Percentiles rank a stretch among this genome's conserved stretches.
phyloP scores from a whole-genome alignment of 2,797 vertebrate genomes.

The Paedocypris micromegethes region DNA sequence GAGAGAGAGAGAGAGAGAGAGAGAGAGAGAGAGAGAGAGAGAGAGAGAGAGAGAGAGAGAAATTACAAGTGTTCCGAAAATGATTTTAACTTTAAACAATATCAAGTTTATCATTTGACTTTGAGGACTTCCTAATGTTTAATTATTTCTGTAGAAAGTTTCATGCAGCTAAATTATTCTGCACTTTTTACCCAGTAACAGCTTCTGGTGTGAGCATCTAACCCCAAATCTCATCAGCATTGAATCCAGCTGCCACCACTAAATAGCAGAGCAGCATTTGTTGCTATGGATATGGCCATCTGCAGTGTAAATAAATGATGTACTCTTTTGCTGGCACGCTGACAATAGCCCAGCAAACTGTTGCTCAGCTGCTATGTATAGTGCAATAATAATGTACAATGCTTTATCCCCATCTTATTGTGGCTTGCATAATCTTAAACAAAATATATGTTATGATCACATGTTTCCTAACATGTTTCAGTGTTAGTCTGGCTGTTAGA shows the following conservation, averaged over 20 bases:
- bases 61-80: too few relatives aligned
- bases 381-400: slow-evolving; percentile 3
- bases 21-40: too few relatives aligned
- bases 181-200: slow-evolving; percentile 15
- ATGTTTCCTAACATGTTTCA: too few relatives aligned
- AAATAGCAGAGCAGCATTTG: slow-evolving; percentile 47
- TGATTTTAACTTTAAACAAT: too few relatives aligned
- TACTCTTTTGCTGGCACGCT: slow-evolving; percentile 69
- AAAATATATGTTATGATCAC: too few relatives aligned
- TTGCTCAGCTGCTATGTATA: slow-evolving; percentile 52
- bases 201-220: slow-evolving; percentile 16
- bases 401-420: too few relatives aligned
- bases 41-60: too few relatives aligned
- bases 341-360: slow-evolving; percentile 72
- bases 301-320: slow-evolving; percentile 73
- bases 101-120: too few relatives aligned
- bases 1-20: too few relatives aligned
- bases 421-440: background rate
- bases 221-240: slow-evolving; percentile 36
- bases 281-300: slow-evolving; percentile 74
- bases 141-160: background rate
- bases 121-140: slow-evolving; percentile 2
- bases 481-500: too few relatives aligned
- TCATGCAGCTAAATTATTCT: slow-evolving; percentile 9
- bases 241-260: slow-evolving; percentile 43